Evolutionary conservation across 2,888 invertebrate genomes (phyloP), one percentile per base, ranked within the genome.

Genomic region (Opisthograptis luteolata): DNA sequence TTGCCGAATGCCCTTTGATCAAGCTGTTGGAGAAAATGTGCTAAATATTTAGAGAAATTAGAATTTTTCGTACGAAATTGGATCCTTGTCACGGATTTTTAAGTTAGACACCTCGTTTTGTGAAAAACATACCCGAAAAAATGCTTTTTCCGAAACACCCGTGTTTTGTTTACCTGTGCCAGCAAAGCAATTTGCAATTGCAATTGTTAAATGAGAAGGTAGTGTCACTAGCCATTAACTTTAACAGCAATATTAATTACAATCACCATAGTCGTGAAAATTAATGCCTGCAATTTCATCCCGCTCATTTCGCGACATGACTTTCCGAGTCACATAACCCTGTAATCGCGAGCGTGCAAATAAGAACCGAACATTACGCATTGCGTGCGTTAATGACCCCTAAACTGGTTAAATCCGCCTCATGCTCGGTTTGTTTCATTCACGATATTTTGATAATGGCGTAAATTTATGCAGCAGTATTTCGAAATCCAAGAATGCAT

Each of bases 391-490:
- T 86, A 87, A 87, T 86, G 84, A 81, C 80, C 78, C 73, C 73
- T 79, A 79, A 83, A 84, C 82, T 75, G 74, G 76, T 81, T 81
- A 78, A 84, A 81, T 76, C 72, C 67, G 72, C 69, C 83, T 80
- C 83, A 79, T 73, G 82, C 81, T 78, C 70, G 75, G 79, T 71
- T 73, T 73, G 73, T 71, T 78, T 76, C 85, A 82, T 81, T 80
- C 80, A 80, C 84, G 84, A 87, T 88, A 88, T 88, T 89, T 88
- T 86, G 87, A 87, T 88, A 87, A 87, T 87, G 78, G 81, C 80
- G 84, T 81, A 82, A 87, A 86, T 86, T 80, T 86, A 88, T 84
- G 85, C 87, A 73, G 76, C 72, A 66, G 70, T 80, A 79, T 79
- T 79, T 83, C 82, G 84, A 83, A 86, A 84, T 84, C 81, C 76